phyloP scores from a whole-genome alignment of 2,113 vertebrate genomes.

The Cryptotis parvus region DNA sequence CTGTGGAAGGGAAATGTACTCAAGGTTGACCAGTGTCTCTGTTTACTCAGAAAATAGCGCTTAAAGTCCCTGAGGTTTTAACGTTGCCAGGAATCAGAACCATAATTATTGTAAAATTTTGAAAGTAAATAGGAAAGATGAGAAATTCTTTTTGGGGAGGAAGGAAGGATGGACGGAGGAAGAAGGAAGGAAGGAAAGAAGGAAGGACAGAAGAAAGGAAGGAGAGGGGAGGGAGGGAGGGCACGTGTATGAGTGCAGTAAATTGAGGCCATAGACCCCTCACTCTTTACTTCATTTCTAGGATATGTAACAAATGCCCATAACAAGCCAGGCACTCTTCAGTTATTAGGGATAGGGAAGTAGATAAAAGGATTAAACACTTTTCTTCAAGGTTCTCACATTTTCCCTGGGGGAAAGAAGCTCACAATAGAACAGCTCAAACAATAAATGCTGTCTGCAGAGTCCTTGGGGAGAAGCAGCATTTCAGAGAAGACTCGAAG shows the following conservation, averaged over 20 bases:
- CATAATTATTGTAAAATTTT: conserved; percentile 78
- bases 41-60: conserved; percentile 75
- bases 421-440: no score
- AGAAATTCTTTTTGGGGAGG: background rate
- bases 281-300: no score
- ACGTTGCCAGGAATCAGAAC: conserved; percentile 84
- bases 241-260: background rate
- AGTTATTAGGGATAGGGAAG: background rate
- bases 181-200: no score
- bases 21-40: conserved; percentile 62
- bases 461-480: no score
- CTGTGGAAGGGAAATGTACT: conserved; percentile 55
- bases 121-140: conserved; percentile 76
- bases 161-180: background rate
- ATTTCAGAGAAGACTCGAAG: no score
- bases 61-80: conserved; percentile 75
- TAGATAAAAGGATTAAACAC: no score
- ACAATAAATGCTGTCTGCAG: no score
- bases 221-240: background rate
- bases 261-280: background rate
- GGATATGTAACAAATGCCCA: no score
- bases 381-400: no score
- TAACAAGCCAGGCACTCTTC: no score
- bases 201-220: no score
- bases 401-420: no score